phyloP scores from a whole-genome alignment of 1,140 invertebrate genomes.

The Nilaparvata lugens region DNA sequence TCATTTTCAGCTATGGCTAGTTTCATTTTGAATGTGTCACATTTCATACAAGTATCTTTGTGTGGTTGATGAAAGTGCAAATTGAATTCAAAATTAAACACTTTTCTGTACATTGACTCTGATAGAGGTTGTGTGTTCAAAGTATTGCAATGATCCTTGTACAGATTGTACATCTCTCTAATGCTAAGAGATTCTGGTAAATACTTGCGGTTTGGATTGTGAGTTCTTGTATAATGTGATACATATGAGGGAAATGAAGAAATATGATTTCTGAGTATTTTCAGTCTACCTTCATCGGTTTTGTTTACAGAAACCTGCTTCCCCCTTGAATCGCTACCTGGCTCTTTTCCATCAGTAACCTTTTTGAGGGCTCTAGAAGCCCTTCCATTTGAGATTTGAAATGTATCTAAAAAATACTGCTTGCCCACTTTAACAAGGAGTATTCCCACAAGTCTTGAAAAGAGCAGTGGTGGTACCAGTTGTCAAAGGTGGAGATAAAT shows the following conservation, averaged over 20 bases:
- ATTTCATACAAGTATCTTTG: constrained; percentile 30
- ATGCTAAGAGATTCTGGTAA: constrained; percentile 37
- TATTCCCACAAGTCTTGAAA: too few relatives aligned
- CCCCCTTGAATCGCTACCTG: constrained; percentile 3
- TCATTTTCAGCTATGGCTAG: not conserved
- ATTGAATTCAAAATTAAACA: constrained; percentile 40
- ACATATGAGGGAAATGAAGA: constrained; percentile 9
- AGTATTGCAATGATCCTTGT: constrained; percentile 34
- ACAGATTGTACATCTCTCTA: constrained; percentile 40
- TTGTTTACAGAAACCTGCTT: constrained; percentile 11
- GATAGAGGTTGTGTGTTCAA: constrained; percentile 34
- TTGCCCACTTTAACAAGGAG: constrained; percentile 5
- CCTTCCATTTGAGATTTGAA: constrained; percentile 6
- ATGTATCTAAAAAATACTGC: constrained; percentile 10
- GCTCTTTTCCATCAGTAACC: not conserved
- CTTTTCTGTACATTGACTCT: constrained; percentile 41
- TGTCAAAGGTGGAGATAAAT: too few relatives aligned
- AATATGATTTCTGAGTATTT: constrained; percentile 9
- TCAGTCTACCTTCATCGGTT: constrained; percentile 8
- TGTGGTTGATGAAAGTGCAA: constrained; percentile 36
- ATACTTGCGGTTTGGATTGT: constrained; percentile 38
- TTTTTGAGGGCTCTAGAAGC: constrained; percentile 7
- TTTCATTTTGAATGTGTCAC: constrained; percentile 23
- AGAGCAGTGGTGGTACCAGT: too few relatives aligned
- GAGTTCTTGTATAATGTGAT: constrained; percentile 31